Evolutionary conservation across 2,888 invertebrate genomes (phyloP).

Genomic region (Hydraecia micacea): DNA sequence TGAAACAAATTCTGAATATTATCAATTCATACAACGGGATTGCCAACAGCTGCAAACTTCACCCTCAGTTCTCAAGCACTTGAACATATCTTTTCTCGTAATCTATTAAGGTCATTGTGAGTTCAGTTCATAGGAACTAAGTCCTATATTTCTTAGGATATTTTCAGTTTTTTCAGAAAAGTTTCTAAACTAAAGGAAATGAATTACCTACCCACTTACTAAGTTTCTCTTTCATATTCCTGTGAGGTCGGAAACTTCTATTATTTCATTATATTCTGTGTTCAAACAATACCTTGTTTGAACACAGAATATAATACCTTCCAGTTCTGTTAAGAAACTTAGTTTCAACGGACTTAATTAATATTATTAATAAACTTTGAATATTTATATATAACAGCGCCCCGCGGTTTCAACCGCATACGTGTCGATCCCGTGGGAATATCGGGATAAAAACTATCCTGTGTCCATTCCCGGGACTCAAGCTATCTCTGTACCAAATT

Average conservation of each 20-base stretch:
- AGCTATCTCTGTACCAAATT: too few species aligned
- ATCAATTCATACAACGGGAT: constrained; percentile 12
- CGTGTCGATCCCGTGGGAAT: too few species aligned
- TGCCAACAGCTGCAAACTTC: constrained; percentile 42
- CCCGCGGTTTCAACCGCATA: too few species aligned
- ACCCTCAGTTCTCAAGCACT: constrained; percentile 31
- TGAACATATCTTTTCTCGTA: constrained; percentile 17
- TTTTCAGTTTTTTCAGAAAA: constrained; percentile 5
- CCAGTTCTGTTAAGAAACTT: constrained; percentile 1
- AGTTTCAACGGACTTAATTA: neutral
- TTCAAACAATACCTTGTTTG: constrained; percentile 21
- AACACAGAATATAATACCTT: too few species aligned
- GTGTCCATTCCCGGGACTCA: too few species aligned
- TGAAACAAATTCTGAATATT: constrained; percentile 30
- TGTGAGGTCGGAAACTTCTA: constrained; percentile 23
- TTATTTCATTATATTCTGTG: constrained; percentile 11
- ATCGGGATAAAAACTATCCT: too few species aligned
- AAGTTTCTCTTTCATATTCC: constrained; percentile 25
- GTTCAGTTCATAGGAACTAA: constrained; percentile 18
- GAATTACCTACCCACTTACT: neutral
- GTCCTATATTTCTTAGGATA: neutral
- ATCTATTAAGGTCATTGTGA: constrained; percentile 16
- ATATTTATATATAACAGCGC: too few species aligned
- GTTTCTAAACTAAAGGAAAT: constrained; percentile 15
- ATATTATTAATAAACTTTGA: constrained; percentile 12